phyloP scores from a whole-genome alignment of 2,888 invertebrate genomes.

The Loripinus fragilis region DNA sequence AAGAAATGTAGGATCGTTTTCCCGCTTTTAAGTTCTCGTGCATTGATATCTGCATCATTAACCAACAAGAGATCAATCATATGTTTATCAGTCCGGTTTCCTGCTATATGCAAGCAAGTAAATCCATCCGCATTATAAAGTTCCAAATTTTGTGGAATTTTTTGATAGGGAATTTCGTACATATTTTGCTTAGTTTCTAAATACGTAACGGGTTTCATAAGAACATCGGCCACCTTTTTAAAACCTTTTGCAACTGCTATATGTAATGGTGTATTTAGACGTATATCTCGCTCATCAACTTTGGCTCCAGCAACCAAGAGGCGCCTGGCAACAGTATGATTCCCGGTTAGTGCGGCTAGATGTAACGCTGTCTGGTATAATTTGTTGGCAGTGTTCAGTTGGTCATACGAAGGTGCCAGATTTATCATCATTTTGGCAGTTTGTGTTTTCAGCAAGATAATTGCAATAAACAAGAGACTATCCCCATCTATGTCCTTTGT shows the following conservation, averaged over 20 bases:
- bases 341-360: constrained; percentile 91
- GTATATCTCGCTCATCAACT: constrained; percentile 87
- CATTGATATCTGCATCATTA: constrained; percentile 93
- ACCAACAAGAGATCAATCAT: constrained; percentile 89
- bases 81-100: constrained; percentile 89
- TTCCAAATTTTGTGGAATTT: constrained; percentile 87
- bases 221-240: constrained; percentile 88
- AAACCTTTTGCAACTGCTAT: constrained; percentile 90
- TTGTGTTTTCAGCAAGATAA: constrained; percentile 21
- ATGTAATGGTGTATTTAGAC: constrained; percentile 94
- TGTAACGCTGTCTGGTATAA: constrained; percentile 92
- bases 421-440: constrained; percentile 28
- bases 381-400: constrained; percentile 92
- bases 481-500: constrained; percentile 30
- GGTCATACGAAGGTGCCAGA: constrained; percentile 89
- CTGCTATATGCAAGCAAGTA: constrained; percentile 93
- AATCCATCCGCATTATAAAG: constrained; percentile 94
- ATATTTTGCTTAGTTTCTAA: constrained; percentile 78
- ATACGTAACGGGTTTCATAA: constrained; percentile 85
- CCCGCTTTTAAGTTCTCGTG: constrained; percentile 75
- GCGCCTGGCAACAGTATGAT: constrained; percentile 90
- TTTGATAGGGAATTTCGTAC: constrained; percentile 84
- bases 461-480: constrained; percentile 26
- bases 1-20: constrained; percentile 42
- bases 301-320: constrained; percentile 92